Evolutionary conservation across 2,113 vertebrate genomes (phyloP).

Genomic region (Leuciscus idus): DNA sequence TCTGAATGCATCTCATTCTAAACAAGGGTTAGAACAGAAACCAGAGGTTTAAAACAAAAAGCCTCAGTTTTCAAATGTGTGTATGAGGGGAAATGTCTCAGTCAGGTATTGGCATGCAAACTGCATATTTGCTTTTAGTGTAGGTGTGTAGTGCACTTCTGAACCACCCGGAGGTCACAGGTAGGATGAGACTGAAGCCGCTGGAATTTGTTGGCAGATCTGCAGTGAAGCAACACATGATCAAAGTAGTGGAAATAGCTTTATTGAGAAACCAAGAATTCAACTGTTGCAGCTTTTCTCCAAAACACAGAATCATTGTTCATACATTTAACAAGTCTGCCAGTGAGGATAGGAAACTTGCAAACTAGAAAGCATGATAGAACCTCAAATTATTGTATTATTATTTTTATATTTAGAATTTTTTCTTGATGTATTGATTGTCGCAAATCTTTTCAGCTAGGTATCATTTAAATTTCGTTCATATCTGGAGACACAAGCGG

Average conservation of each 20-base stretch:
- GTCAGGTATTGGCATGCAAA: neutral
- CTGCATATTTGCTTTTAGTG: neutral
- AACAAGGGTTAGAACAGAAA: neutral
- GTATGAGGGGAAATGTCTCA: slow-evolving; percentile 5
- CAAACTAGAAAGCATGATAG: neutral
- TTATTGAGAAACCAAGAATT: neutral
- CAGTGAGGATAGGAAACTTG: neutral
- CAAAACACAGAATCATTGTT: neutral
- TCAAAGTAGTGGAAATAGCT: neutral
- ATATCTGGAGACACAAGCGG: neutral
- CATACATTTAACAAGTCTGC: neutral
- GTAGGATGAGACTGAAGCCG: no score
- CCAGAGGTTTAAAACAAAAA: neutral
- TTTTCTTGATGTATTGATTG: neutral
- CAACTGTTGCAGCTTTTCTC: neutral
- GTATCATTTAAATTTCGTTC: neutral
- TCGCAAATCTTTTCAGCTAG: no score
- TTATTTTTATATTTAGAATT: no score
- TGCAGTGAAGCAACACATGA: neutral
- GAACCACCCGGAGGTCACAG: neutral
- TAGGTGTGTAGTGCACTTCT: neutral
- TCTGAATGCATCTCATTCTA: neutral
- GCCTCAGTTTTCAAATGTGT: slow-evolving; percentile 2
- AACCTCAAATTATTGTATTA: neutral
- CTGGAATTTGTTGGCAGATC: neutral